Conservation (phyloP, 2,113 vertebrate genomes). For the Amphiprion ocellaris region DNA sequence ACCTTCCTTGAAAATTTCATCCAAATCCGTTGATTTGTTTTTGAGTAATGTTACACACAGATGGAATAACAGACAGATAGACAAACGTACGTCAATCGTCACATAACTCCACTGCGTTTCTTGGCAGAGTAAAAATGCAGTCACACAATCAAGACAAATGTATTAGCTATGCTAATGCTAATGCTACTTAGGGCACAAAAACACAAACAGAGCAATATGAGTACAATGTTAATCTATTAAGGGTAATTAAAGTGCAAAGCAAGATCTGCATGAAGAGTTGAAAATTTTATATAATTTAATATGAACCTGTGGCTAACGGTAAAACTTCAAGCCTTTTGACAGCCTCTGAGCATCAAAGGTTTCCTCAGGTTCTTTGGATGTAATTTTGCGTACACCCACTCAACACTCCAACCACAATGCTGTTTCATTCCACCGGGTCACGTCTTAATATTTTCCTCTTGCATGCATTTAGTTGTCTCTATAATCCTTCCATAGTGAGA, state of each 20-base stretch:
- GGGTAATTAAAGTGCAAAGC: background rate
- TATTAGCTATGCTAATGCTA: background rate
- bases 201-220: background rate
- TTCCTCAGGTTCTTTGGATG: conserved; percentile 24
- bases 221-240: too few species aligned
- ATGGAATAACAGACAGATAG: too few species aligned
- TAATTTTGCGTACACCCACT: conserved; percentile 20
- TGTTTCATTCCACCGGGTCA: conserved; percentile 7
- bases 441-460: conserved; percentile 17
- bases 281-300: background rate
- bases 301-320: conserved; percentile 3
- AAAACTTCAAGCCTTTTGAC: conserved; percentile 19
- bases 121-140: background rate
- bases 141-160: background rate
- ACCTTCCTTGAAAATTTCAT: too few species aligned
- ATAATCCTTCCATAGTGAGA: conserved; percentile 19
- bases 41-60: too few species aligned
- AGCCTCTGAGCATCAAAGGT: conserved; percentile 5
- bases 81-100: too few species aligned
- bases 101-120: too few species aligned
- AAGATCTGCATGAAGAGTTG: background rate
- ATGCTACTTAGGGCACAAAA: background rate
- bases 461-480: conserved; percentile 16
- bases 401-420: background rate
- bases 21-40: too few species aligned